Evolutionary conservation across 2,888 invertebrate genomes (phyloP), one percentile per base, ranked within the genome.

Genomic region (Drosophila fungiperda): DNA sequence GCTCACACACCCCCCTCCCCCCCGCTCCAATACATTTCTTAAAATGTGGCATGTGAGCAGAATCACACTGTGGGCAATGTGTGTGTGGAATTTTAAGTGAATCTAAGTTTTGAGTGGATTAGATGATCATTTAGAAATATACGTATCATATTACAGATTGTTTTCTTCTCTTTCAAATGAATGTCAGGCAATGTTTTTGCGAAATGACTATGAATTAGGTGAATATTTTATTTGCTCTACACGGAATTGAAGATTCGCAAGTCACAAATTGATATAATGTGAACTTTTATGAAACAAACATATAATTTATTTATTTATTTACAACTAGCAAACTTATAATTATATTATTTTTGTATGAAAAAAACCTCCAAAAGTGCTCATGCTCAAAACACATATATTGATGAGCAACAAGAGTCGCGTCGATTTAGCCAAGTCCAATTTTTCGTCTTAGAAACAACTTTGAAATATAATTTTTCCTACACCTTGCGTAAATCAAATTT

Each of bases 81-180:
- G 74, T 77, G 69, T 32, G 3, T 38, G 57, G 70, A 74, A 78
- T 74, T 73, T 78, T 54, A 78, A 77, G 49, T 63, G 65, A 52
- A 42, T 42, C 69, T 23, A 52, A 50, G 42, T 48, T 54, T 64
- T 45, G 45, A 66, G 62, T 78, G 69, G 65, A 78, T 78, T 73
- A 65, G 50, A 33, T 63, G 61, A 69, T 54, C 57, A 61, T 61
- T 64, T 50, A n/a, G 35, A 33, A 52, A 53, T 54, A 65, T 23
- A 23, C 9, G 40, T 40, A 61, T 61, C 12, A 42, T 32, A 32
- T 32, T 52, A 17, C 26, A 49, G 29, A 11, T 29, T 35, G 29
- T 15, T 36, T 35, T 48, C 3, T 23, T 17, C 23, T n/a, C 29
- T 29, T 6, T 29, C 6, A 6, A 29, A 38, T 9, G n/a, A 53